Percentiles rank a stretch among this genome's conserved stretches.
phyloP scores from a whole-genome alignment of 2,888 invertebrate genomes.

The Syrphus vitripennis region DNA sequence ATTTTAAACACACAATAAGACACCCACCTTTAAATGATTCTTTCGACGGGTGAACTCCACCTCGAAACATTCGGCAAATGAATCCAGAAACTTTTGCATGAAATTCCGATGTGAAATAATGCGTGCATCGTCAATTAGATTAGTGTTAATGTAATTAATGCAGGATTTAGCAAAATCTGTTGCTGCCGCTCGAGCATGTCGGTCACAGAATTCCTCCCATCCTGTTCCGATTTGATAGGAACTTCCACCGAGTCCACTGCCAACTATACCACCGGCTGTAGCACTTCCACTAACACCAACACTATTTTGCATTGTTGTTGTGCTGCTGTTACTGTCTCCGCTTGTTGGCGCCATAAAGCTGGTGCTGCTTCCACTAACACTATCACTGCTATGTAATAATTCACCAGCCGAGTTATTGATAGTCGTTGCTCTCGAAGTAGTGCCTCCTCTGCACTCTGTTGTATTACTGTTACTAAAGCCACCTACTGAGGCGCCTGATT shows the following conservation, averaged over 20 bases:
- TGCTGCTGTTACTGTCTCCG: slow-evolving; percentile 72
- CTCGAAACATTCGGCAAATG: slow-evolving; percentile 93
- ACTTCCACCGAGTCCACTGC: slow-evolving; percentile 72
- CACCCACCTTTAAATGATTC: slow-evolving; percentile 81
- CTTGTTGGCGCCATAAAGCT: slow-evolving; percentile 78
- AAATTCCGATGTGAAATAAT: slow-evolving; percentile 90
- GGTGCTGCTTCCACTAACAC: slow-evolving; percentile 53
- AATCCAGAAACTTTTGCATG: slow-evolving; percentile 91
- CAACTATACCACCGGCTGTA: slow-evolving; percentile 69
- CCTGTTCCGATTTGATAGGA: slow-evolving; percentile 85
- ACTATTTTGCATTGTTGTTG: slow-evolving; percentile 75
- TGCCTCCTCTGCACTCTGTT: slow-evolving; percentile 27
- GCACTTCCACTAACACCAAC: slow-evolving; percentile 62
- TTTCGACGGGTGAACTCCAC: slow-evolving; percentile 86
- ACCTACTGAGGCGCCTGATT: slow-evolving; percentile 18
- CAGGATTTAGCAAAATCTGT: slow-evolving; percentile 94
- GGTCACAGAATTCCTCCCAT: slow-evolving; percentile 93
- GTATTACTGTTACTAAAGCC: slow-evolving; percentile 45
- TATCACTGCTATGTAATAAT: slow-evolving; percentile 16
- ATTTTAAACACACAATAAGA: not conserved
- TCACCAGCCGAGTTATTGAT: slow-evolving; percentile 74
- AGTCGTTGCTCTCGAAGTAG: slow-evolving; percentile 74
- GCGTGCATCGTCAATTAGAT: slow-evolving; percentile 85
- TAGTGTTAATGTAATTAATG: slow-evolving; percentile 88
- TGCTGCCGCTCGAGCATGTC: slow-evolving; percentile 92